Evolutionary conservation across 23 tunicate species (phyloP).

Genomic region (Halocynthia aurantium): DNA sequence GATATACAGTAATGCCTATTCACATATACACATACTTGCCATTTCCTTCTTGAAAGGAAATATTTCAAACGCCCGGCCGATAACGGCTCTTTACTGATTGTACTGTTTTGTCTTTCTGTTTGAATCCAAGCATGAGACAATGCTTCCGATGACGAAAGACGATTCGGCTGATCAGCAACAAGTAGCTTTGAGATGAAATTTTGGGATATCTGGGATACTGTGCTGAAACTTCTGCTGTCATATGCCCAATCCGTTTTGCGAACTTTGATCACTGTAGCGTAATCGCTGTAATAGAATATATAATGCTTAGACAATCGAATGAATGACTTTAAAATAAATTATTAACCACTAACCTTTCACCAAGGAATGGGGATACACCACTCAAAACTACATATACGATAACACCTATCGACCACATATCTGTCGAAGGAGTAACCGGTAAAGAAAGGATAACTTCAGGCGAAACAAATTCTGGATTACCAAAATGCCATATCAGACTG

Average conservation of each 20-base stretch:
- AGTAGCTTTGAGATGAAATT: slow-evolving; percentile 35
- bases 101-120: background rate
- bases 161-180: slow-evolving; percentile 8
- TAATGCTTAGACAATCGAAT: too few species aligned
- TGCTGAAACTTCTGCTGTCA: slow-evolving; percentile 9
- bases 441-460: slow-evolving; percentile 52
- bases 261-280: slow-evolving; percentile 17
- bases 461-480: slow-evolving; percentile 65
- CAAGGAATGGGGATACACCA: slow-evolving; percentile 67
- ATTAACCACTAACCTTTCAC: slow-evolving; percentile 41
- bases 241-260: slow-evolving; percentile 22
- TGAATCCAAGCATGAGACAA: slow-evolving; percentile 36
- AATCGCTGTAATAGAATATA: slow-evolving; percentile 27
- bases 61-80: slow-evolving; percentile 27
- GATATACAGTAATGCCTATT: too few species aligned
- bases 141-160: slow-evolving; percentile 43
- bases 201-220: slow-evolving; percentile 4
- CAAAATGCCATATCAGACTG: slow-evolving; percentile 28
- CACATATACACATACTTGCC: slow-evolving; percentile 38
- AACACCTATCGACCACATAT: slow-evolving; percentile 80
- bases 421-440: slow-evolving; percentile 42
- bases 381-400: slow-evolving; percentile 47
- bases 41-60: slow-evolving; percentile 31
- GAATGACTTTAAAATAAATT: too few species aligned
- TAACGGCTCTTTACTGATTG: background rate